Evolutionary conservation across 2,888 invertebrate species (phyloP).

Genomic region (Linyphia triangularis): DNA sequence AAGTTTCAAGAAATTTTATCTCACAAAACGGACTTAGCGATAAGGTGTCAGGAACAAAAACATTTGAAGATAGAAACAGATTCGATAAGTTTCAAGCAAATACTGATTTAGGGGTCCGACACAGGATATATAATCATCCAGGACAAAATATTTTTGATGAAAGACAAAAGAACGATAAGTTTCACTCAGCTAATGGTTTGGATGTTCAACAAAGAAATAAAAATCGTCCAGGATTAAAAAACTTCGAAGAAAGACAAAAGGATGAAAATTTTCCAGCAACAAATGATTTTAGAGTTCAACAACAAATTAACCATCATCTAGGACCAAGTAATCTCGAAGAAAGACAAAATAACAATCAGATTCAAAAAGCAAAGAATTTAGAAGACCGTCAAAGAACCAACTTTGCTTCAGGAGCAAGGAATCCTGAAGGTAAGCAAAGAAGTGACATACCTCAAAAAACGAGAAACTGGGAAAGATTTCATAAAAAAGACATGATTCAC

Average conservation of each 20-base stretch:
- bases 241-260: neutral
- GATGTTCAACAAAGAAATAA: neutral
- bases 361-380: neutral
- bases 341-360: neutral
- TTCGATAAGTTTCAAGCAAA: slow-evolving; percentile 4
- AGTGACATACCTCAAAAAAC: neutral
- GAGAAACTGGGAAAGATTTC: neutral
- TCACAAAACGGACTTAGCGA: slow-evolving; percentile 11
- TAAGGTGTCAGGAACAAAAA: neutral
- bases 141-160: neutral
- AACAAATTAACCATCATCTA: neutral
- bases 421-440: neutral
- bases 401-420: neutral
- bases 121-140: neutral
- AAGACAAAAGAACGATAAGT: neutral
- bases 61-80: neutral
- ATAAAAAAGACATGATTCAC: neutral
- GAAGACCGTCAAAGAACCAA: neutral
- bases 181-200: neutral
- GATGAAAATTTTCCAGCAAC: slow-evolving; percentile 1
- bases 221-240: neutral
- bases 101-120: neutral
- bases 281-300: neutral
- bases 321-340: neutral
- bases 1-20: neutral